These are phyloP conservation scores for Diaperis boleti DNA, from an alignment of 2,888 invertebrate species.

Conservation along the genomic window DNA sequence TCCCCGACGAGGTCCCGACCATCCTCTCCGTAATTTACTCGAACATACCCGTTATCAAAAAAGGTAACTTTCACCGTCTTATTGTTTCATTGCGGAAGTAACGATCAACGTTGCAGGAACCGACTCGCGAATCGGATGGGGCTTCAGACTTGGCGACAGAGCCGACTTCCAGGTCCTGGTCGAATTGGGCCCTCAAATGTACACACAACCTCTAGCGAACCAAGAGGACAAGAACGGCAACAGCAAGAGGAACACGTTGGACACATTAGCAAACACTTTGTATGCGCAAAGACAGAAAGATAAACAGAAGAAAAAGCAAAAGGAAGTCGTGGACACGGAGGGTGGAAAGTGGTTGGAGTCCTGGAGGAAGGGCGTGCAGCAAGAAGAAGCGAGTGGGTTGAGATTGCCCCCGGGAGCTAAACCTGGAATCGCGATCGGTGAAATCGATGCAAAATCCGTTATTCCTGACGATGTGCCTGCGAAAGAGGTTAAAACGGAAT, in stretches of 20 bases:
- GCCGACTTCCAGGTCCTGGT: slow-evolving; percentile 84
- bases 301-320: slow-evolving; percentile 54
- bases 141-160: slow-evolving; percentile 84
- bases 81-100: background rate
- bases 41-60: slow-evolving; percentile 86
- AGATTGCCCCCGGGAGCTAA: slow-evolving; percentile 44
- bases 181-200: slow-evolving; percentile 83
- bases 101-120: slow-evolving; percentile 71
- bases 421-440: slow-evolving; percentile 62
- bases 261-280: slow-evolving; percentile 58
- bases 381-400: background rate
- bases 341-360: slow-evolving; percentile 71
- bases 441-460: slow-evolving; percentile 65
- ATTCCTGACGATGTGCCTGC: slow-evolving; percentile 54
- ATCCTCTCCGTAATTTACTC: slow-evolving; percentile 84
- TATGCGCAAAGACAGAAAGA: slow-evolving; percentile 66
- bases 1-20: slow-evolving; percentile 85
- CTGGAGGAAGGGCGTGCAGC: slow-evolving; percentile 72
- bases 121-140: slow-evolving; percentile 83
- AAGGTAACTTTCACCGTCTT: slow-evolving; percentile 68
- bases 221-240: slow-evolving; percentile 56
- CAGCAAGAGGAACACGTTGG: slow-evolving; percentile 67
- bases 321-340: slow-evolving; percentile 60
- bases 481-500: too few species aligned
- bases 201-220: slow-evolving; percentile 77